These are phyloP conservation scores for Metallyticus violacea DNA, from an alignment of 2,888 invertebrate genomes.

Conservation along the genomic window DNA sequence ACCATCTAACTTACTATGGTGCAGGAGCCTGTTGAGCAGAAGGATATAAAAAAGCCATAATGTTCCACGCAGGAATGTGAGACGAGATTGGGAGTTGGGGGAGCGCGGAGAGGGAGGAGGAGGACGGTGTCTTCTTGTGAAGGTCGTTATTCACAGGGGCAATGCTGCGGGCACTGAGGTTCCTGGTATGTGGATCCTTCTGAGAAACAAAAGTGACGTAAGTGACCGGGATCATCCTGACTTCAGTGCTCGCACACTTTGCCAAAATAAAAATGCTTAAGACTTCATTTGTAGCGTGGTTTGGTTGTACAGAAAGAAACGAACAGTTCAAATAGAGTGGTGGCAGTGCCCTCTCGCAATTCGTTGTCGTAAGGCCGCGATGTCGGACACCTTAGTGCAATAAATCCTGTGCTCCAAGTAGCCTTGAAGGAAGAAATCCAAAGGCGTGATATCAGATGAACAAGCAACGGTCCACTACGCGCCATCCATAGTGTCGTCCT, in stretches of 20 bases:
- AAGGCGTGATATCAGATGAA: no score
- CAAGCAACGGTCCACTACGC: no score
- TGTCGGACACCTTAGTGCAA: no score
- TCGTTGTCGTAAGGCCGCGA: no score
- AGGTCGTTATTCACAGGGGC: slow-evolving; percentile 13
- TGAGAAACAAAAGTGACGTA: not conserved
- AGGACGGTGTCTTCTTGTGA: slow-evolving; percentile 2
- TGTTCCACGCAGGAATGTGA: slow-evolving; percentile 14
- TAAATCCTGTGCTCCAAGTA: no score
- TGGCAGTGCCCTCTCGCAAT: no score
- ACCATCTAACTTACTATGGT: not conserved
- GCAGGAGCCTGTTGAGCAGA: not conserved
- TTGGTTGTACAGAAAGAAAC: no score
- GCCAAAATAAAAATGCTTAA: not conserved
- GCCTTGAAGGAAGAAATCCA: no score
- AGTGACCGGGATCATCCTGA: not conserved
- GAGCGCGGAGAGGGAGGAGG: not conserved
- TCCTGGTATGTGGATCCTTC: slow-evolving; percentile 1
- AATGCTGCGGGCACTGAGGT: not conserved
- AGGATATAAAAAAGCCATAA: slow-evolving; percentile 16
- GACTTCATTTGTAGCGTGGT: not conserved
- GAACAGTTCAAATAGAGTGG: no score
- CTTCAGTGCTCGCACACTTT: not conserved
- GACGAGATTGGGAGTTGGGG: not conserved
- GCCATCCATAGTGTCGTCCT: no score